A percentile compares a stretch with the other conserved stretches of the same genome.
These are phyloP conservation scores for Epizoanthus scotinus DNA, from an alignment of 92 coral and sea anemone genomes.

Conservation along the genomic window DNA sequence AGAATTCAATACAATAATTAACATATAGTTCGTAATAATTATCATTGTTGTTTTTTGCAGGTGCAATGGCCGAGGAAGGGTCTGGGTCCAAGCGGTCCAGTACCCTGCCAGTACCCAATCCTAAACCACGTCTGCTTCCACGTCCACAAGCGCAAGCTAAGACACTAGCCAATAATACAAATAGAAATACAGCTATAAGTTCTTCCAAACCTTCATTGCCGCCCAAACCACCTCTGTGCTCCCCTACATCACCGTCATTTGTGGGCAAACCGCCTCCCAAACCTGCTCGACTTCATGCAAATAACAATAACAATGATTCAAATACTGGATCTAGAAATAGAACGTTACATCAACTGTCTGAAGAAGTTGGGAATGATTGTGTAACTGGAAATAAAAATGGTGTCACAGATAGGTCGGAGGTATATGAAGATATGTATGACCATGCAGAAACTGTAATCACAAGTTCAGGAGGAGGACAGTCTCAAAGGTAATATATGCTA, in stretches of 20 bases:
- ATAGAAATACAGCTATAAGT: conserved; percentile 4
- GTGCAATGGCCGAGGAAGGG: conserved; percentile 42
- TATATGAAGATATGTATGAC: background rate
- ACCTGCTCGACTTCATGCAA: conserved; percentile 14
- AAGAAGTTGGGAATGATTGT: background rate
- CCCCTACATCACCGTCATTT: background rate
- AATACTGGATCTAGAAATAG: conserved; percentile 11
- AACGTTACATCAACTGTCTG: conserved; percentile 26
- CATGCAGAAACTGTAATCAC: background rate
- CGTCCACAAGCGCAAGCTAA: conserved; percentile 55
- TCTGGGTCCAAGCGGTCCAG: conserved; percentile 42
- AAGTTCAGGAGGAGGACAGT: background rate
- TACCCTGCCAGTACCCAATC: conserved; percentile 46
- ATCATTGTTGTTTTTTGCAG: background rate
- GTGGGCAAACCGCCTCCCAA: conserved; percentile 12
- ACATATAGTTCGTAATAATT: too few relatives aligned
- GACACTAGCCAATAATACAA: conserved; percentile 12
- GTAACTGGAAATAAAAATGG: conserved; percentile 15
- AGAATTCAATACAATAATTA: too few relatives aligned
- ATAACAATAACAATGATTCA: conserved; percentile 9
- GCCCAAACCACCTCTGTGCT: conserved; percentile 24
- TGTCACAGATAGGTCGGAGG: background rate
- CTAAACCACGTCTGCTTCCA: conserved; percentile 76
- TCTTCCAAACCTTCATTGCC: conserved; percentile 16
- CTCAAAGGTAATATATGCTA: background rate